Evolutionary conservation across 2,797 vertebrate species (phyloP), one percentile per base, ranked within the genome.

Genomic region (Sebastes steindachneri): DNA sequence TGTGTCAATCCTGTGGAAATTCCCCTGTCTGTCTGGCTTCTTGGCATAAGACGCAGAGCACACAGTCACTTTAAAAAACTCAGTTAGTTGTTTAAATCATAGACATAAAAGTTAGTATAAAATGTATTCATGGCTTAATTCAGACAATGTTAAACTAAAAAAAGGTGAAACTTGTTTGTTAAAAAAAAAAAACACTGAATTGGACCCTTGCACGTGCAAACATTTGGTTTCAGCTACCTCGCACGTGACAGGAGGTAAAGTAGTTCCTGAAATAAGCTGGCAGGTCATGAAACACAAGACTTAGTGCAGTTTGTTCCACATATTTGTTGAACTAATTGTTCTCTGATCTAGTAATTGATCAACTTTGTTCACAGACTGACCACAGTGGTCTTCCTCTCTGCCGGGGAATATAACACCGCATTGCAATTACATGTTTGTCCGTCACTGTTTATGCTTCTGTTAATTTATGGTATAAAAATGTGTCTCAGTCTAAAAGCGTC

Each of bases 281-380:
- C 79, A 73, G 54, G 64, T 75, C 68, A 84, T 93, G 87, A 93
- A 95, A 85, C 21, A 33, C 7, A 68, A 48, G 8, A 81, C n/a
- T 67, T 58, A 21, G 26, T 64, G 17, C 14, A 15, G 28, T 54
- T 23, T 23, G 25, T 72, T 67, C 5, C 1, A 7, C 35, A 59
- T 57, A 9, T 60, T 72, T 68, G 17, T 14, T 51, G 1, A 60
- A 57, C 29, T n/a, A 14, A 59, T 28, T 10, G 3, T 5, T 45
- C 4, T 60, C 19, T 1, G 57, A 21, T 28, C 4, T 19, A 60
- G 19, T 55, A 45, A 45, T 33, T 57, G 5, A 55, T 37, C n/a
- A 71, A 26, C 17, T 45, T 33, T 62, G 5, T 35, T 31, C 12
- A 63, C 29, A 74, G 4, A 9, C 25, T 37, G 11, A 33, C 4